Conservation (phyloP, 2,888 invertebrate genomes). For the Xestia rhomboidea region DNA sequence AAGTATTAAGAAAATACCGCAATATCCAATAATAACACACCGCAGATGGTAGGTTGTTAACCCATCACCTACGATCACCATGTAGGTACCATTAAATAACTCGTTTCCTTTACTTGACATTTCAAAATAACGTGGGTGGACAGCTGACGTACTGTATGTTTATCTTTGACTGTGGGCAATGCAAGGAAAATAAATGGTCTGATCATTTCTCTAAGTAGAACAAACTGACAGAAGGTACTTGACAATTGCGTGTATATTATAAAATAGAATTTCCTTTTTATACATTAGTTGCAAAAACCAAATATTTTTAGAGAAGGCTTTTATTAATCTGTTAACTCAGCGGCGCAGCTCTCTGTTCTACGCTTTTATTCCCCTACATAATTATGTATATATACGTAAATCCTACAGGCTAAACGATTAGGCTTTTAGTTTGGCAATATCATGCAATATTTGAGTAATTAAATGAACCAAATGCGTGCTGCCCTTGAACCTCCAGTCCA, state of each 20-base stretch:
- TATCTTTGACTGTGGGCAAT: slow-evolving; percentile 47
- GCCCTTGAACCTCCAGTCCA: neutral
- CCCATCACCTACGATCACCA: slow-evolving; percentile 32
- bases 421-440: neutral
- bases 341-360: neutral
- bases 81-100: slow-evolving; percentile 46
- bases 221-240: slow-evolving; percentile 2
- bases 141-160: slow-evolving; percentile 51
- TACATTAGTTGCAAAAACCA: neutral
- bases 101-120: slow-evolving; percentile 59
- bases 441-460: neutral
- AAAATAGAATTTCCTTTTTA: neutral
- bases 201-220: neutral
- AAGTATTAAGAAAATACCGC: slow-evolving; percentile 35
- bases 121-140: slow-evolving; percentile 52
- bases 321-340: neutral
- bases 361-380: neutral
- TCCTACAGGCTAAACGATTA: neutral
- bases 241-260: neutral
- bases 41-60: slow-evolving; percentile 40
- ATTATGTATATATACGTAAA: neutral
- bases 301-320: neutral
- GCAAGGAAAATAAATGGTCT: slow-evolving; percentile 26
- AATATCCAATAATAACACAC: slow-evolving; percentile 30
- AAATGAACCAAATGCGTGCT: neutral